A percentile compares a stretch with the other conserved stretches of the same genome.
phyloP scores from a whole-genome alignment of 2,888 invertebrate genomes.

The Actias luna region DNA sequence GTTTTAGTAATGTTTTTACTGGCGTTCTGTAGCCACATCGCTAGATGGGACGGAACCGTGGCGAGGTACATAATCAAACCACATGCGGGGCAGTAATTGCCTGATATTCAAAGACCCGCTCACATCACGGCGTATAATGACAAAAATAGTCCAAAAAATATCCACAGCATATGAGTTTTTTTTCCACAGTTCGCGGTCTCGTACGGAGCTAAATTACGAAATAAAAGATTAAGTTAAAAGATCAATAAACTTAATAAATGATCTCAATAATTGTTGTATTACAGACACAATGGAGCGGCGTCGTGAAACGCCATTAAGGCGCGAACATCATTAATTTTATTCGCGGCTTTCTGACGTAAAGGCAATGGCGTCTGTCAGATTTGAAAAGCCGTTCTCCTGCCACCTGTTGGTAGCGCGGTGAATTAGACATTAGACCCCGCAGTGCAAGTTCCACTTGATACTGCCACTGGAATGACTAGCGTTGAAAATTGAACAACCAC shows the following conservation, averaged over 20 bases:
- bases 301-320: conserved; percentile 81
- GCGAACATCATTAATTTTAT: conserved; percentile 82
- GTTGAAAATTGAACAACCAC: conserved; percentile 47
- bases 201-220: conserved; percentile 79
- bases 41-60: conserved; percentile 71
- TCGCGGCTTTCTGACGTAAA: conserved; percentile 80
- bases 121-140: conserved; percentile 81
- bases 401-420: conserved; percentile 81
- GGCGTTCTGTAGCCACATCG: conserved; percentile 65
- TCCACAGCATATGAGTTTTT: conserved; percentile 78
- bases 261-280: conserved; percentile 83
- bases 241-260: conserved; percentile 83
- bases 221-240: conserved; percentile 82
- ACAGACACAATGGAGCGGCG: conserved; percentile 81
- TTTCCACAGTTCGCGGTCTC: conserved; percentile 78
- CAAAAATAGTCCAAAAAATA: conserved; percentile 81
- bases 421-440: conserved; percentile 76
- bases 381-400: conserved; percentile 76
- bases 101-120: conserved; percentile 80
- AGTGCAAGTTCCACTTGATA: conserved; percentile 70
- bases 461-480: conserved; percentile 76
- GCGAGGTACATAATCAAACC: conserved; percentile 79
- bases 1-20: conserved; percentile 73
- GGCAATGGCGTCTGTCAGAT: conserved; percentile 81
- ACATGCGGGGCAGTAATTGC: conserved; percentile 81